These are phyloP conservation scores for Drosophila nigromelanica DNA, from an alignment of 1,140 invertebrate genomes.

Conservation along the genomic window DNA sequence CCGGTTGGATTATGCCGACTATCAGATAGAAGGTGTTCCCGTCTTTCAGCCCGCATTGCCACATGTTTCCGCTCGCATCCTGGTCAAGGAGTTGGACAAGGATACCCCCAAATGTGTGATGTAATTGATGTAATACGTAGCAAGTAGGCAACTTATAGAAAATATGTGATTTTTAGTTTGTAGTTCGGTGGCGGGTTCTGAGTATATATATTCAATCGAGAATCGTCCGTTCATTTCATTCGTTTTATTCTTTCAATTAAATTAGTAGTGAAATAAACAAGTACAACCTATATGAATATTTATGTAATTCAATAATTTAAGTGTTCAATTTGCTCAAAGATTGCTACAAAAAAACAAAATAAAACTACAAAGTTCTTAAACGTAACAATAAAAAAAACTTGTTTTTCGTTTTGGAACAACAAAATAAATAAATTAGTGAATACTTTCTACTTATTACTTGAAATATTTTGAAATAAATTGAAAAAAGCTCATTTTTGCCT, in stretches of 20 bases:
- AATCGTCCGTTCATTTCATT: conserved; percentile 28
- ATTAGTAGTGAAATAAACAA: conserved; percentile 38
- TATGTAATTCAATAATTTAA: conserved; percentile 63
- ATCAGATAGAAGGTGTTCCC: conserved; percentile 86
- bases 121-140: background rate
- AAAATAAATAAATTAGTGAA: no score
- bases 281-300: conserved; percentile 62
- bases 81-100: conserved; percentile 83
- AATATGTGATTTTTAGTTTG: conserved; percentile 78
- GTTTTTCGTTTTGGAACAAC: no score
- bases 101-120: background rate
- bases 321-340: conserved; percentile 39
- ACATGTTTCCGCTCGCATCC: conserved; percentile 85
- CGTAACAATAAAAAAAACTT: no score
- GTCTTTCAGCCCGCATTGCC: conserved; percentile 86
- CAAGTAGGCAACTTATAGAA: conserved; percentile 47
- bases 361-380: no score
- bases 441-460: no score
- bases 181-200: conserved; percentile 70
- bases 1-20: conserved; percentile 87
- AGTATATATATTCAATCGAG: background rate
- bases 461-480: no score
- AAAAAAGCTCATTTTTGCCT: no score
- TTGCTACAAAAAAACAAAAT: no score
- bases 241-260: conserved; percentile 45